A percentile compares a stretch with the other conserved stretches of the same genome.
These are phyloP conservation scores for Podilymbus podiceps DNA, from an alignment of 2,113 vertebrate species.

Conservation along the genomic window DNA sequence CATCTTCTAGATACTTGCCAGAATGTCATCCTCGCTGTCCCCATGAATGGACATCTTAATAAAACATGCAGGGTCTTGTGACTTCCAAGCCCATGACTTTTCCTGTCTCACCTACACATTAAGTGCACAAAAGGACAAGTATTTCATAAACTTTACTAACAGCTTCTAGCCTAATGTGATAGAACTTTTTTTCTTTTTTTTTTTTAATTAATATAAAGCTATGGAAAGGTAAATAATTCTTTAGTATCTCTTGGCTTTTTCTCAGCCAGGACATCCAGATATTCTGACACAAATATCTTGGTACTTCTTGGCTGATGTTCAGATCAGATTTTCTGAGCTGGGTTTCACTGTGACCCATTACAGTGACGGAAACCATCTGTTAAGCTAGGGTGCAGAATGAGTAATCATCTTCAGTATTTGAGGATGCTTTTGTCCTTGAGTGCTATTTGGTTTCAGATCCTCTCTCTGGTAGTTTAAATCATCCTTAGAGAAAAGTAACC, in stretches of 20 bases:
- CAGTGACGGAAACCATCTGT: background rate
- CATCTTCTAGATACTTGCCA: background rate
- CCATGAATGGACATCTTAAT: background rate
- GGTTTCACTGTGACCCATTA: background rate
- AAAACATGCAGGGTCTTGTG: background rate
- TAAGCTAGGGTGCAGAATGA: background rate
- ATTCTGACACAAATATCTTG: background rate
- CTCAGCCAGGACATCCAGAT: background rate
- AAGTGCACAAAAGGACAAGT: background rate
- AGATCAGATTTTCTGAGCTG: background rate
- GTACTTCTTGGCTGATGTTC: background rate
- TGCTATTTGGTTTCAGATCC: background rate
- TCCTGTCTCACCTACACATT: background rate
- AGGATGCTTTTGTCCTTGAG: background rate
- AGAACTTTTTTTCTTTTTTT: background rate
- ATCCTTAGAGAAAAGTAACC: background rate
- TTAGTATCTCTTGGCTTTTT: background rate
- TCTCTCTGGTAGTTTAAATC: background rate
- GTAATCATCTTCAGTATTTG: background rate
- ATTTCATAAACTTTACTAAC: background rate
- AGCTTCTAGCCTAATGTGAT: background rate
- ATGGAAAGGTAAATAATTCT: background rate
- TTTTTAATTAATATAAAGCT: background rate
- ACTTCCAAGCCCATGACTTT: background rate
- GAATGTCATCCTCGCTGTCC: background rate